Evolutionary conservation across 2,888 invertebrate species (phyloP).

Genomic region (Prosapia bicincta): DNA sequence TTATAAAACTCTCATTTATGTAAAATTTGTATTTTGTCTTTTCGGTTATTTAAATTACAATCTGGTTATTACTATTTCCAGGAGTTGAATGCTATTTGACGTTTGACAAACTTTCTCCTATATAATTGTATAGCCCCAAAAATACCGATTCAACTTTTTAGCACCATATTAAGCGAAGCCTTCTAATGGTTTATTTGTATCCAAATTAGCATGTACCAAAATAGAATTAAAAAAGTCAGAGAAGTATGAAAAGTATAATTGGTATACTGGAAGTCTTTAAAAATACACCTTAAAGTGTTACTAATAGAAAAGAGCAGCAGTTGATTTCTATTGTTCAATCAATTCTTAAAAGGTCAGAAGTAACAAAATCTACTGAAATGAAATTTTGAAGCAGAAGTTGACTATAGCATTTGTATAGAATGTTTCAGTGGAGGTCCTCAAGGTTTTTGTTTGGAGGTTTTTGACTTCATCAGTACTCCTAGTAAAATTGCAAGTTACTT

Average conservation of each 20-base stretch:
- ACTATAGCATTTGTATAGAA: no score
- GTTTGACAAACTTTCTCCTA: neutral
- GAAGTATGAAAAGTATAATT: slow-evolving; percentile 10
- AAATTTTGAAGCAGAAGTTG: neutral
- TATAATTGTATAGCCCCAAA: neutral
- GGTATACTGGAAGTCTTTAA: neutral
- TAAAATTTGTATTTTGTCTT: no score
- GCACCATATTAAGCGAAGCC: slow-evolving; percentile 3
- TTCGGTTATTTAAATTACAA: no score
- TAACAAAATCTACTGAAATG: neutral
- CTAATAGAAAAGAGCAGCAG: neutral
- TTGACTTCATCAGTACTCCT: slow-evolving; percentile 6
- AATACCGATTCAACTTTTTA: neutral
- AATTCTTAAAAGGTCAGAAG: neutral
- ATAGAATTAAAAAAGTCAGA: slow-evolving; percentile 6
- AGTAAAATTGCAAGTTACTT: slow-evolving; percentile 25
- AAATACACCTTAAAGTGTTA: neutral
- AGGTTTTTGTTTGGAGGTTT: no score
- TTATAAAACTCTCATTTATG: no score
- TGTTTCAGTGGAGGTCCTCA: no score
- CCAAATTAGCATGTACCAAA: slow-evolving; percentile 3
- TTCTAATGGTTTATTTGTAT: neutral
- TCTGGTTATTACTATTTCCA: neutral
- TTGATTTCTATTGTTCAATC: neutral
- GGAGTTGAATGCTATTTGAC: slow-evolving; percentile 10